Base-by-base conservation (phyloP, 2,888 invertebrate species). In the Platycheirus albimanus region DNA sequence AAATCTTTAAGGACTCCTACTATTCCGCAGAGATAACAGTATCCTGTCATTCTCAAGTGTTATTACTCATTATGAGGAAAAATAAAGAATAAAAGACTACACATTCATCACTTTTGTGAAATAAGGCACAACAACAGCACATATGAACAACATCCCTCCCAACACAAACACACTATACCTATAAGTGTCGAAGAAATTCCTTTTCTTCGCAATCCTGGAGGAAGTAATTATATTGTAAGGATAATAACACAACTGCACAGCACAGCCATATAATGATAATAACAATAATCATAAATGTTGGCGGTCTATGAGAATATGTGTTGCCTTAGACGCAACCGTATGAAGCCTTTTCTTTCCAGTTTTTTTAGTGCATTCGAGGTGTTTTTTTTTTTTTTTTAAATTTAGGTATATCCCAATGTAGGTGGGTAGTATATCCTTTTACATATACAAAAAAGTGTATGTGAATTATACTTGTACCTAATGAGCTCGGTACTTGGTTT, bases 241-340 rank as follows among this genome's bases (percentile, higher is more conserved):
- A 81, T 81, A 81, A 81, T 81, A 76, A 71, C 81, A 61, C 81
- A 71, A 81, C 70, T 76, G 81, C 24, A 24, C 66, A 76, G n/a
- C 66, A 81, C 66, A 76, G 49, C 76, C 76, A 8, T 33, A 81
- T 81, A 81, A 81, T 58, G 71, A 81, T 76, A 81, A 81, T 81
- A 76, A 81, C 71, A 81, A 81, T 81, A 76, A 81, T 81, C 76
- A 71, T 81, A 81, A 81, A 81, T 81, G 81, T 76, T 81, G 81
- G 81, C 71, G 81, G 81, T 81, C 71, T 70, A 61, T 43, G 66
- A 28, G 76, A 71, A 66, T n/a, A n/a, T 70, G 13, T 41, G 38
- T 64, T 81, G 80, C 7, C 8, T 33, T 33, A 33, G 8, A 33
- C 30, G 30, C 8, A 33, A 33, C 5, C 30, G 8, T 33, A 33